A percentile compares a stretch with the other conserved stretches of the same genome.
Evolutionary conservation across 2,113 vertebrate genomes (phyloP).

Genomic region (Narcine bancroftii): DNA sequence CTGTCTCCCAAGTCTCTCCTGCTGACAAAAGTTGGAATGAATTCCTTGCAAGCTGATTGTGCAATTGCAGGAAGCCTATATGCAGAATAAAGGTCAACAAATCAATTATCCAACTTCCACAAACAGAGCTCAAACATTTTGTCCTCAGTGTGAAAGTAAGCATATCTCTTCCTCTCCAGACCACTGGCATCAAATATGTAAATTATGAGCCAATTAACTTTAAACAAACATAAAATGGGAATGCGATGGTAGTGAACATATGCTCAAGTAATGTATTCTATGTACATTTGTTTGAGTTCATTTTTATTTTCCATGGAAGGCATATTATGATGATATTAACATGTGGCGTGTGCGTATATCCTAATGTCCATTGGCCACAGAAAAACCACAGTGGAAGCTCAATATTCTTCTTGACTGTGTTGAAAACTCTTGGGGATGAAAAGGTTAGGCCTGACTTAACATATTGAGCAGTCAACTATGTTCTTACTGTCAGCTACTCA

Average conservation of each 20-base stretch:
- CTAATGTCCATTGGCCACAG: not conserved
- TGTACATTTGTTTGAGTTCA: not conserved
- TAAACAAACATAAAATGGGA: not conserved
- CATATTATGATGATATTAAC: slow-evolving; percentile 13
- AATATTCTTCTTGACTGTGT: slow-evolving; percentile 10
- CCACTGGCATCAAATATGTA: not conserved
- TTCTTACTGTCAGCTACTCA: not conserved
- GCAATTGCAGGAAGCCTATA: not conserved
- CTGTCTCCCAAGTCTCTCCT: not conserved
- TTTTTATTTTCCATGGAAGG: not conserved
- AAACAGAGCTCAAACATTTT: not conserved
- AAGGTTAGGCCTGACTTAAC: not conserved
- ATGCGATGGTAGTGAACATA: not conserved
- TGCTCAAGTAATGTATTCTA: not conserved
- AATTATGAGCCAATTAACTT: no score
- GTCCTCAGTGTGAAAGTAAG: not conserved
- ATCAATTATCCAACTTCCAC: not conserved
- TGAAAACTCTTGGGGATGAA: not conserved
- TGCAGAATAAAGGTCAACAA: not conserved
- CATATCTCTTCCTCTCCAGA: not conserved
- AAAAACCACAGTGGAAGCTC: not conserved
- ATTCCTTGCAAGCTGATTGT: not conserved
- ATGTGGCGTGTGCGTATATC: not conserved
- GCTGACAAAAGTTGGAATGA: not conserved
- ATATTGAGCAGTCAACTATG: not conserved